phyloP scores from a whole-genome alignment of 2,113 vertebrate species.

The Aplodontia rufa region DNA sequence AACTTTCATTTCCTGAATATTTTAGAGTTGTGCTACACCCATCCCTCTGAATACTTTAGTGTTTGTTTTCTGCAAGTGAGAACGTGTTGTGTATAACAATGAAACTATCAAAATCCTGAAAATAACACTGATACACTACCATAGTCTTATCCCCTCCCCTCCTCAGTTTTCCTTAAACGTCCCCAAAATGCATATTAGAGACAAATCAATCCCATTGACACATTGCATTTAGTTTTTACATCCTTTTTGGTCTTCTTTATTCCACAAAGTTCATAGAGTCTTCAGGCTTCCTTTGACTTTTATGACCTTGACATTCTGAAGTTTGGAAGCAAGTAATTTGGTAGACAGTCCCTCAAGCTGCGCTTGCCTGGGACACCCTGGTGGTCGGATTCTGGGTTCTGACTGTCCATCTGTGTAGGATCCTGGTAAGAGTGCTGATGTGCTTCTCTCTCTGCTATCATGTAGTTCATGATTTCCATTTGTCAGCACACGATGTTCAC shows the following conservation, averaged over 20 bases:
- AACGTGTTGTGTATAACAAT: not conserved
- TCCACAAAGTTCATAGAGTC: not conserved
- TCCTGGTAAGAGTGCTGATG: not conserved
- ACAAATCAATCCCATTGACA: not conserved
- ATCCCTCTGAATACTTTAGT: not conserved
- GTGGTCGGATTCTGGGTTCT: not conserved
- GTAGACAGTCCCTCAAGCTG: not conserved
- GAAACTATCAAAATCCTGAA: not conserved
- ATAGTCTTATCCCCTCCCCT: not conserved
- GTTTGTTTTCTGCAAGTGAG: not conserved
- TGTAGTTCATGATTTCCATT: not conserved
- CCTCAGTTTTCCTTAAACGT: not conserved
- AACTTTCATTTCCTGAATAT: not conserved
- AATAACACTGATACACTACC: not conserved
- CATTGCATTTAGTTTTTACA: not conserved
- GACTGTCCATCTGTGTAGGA: not conserved
- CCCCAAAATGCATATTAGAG: not conserved
- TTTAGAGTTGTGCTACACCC: not conserved
- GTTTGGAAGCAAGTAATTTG: not conserved
- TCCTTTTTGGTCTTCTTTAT: not conserved
- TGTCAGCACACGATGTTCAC: not conserved
- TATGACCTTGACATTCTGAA: not conserved
- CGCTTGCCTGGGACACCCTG: not conserved
- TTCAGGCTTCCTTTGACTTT: not conserved
- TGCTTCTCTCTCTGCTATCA: not conserved